Evolutionary conservation across 2,888 invertebrate genomes (phyloP).

Genomic region (Aleiodes alternator): DNA sequence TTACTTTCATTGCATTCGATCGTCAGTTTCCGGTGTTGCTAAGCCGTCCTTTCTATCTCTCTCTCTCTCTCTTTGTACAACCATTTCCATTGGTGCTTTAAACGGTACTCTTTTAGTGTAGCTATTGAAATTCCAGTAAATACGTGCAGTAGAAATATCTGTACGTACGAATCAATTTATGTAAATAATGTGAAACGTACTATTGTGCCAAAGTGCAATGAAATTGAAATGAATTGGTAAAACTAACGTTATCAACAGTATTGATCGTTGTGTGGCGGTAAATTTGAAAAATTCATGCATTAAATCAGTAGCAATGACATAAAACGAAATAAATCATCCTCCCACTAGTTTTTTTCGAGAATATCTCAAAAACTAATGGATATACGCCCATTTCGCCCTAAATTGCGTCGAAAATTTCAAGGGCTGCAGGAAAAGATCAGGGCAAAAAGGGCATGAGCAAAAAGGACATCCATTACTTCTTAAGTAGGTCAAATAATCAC

Average conservation of each 20-base stretch:
- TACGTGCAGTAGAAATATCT: constrained; percentile 63
- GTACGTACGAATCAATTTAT: constrained; percentile 68
- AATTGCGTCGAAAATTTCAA: no score
- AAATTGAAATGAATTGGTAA: constrained; percentile 35
- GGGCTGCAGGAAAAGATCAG: no score
- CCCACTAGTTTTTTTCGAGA: no score
- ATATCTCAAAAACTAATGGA: not conserved
- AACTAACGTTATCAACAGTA: not conserved
- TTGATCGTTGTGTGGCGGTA: not conserved
- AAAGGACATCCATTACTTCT: not conserved
- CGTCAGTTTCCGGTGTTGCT: constrained; percentile 30
- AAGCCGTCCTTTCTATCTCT: constrained; percentile 14
- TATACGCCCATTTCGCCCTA: not conserved
- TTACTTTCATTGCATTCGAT: constrained; percentile 64
- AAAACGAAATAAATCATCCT: no score
- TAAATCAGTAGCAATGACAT: not conserved
- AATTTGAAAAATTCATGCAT: not conserved
- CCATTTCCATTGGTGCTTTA: constrained; percentile 41
- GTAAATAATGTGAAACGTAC: constrained; percentile 64
- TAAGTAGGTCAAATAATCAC: not conserved
- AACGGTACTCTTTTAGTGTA: constrained; percentile 1
- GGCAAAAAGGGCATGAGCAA: no score
- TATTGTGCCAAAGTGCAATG: constrained; percentile 3
- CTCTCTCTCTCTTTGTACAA: constrained; percentile 24
- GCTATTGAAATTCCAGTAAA: constrained; percentile 38